phyloP scores from a whole-genome alignment of 2,888 invertebrate genomes.

The Hyposoter dolosus region DNA sequence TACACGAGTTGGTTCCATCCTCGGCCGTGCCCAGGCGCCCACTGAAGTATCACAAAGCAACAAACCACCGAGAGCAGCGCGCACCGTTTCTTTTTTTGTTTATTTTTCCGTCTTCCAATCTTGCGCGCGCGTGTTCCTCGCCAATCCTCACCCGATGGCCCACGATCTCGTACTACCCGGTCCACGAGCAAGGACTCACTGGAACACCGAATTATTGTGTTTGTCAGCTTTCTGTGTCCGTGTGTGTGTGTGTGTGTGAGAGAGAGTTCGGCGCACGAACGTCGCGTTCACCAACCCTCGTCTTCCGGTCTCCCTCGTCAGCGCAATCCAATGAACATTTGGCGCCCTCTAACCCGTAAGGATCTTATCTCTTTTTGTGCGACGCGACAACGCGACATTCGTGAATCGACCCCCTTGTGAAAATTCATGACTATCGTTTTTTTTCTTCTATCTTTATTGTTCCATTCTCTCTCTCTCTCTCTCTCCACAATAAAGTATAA shows the following conservation, averaged over 20 bases:
- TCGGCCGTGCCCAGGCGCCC: conserved; percentile 79
- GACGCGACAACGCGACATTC: conserved; percentile 66
- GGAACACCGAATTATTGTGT: conserved; percentile 17
- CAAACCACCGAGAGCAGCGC: conserved; percentile 61
- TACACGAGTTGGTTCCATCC: conserved; percentile 81
- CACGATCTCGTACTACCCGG: conserved; percentile 64
- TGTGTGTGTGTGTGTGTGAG: not conserved
- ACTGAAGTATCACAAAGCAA: conserved; percentile 71
- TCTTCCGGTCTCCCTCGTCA: conserved; percentile 29
- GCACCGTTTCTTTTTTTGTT: conserved; percentile 19
- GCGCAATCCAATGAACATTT: conserved; percentile 36
- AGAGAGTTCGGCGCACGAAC: conserved; percentile 57
- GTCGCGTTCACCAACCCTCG: conserved; percentile 28
- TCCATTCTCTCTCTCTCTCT: not conserved
- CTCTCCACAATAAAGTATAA: not conserved
- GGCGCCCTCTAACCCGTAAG: conserved; percentile 55
- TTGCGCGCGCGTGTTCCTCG: conserved; percentile 46
- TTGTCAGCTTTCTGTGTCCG: not conserved
- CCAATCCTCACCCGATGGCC: conserved; percentile 64
- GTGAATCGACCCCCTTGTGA: conserved; percentile 69
- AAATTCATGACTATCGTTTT: conserved; percentile 13
- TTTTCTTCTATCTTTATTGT: not conserved
- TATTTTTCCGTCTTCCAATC: not conserved
- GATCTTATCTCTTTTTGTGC: conserved; percentile 27
- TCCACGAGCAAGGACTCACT: conserved; percentile 37